These are phyloP conservation scores for Melanotaenia parkinsoni DNA, from an alignment of 2,797 vertebrate species.

Conservation along the genomic window DNA sequence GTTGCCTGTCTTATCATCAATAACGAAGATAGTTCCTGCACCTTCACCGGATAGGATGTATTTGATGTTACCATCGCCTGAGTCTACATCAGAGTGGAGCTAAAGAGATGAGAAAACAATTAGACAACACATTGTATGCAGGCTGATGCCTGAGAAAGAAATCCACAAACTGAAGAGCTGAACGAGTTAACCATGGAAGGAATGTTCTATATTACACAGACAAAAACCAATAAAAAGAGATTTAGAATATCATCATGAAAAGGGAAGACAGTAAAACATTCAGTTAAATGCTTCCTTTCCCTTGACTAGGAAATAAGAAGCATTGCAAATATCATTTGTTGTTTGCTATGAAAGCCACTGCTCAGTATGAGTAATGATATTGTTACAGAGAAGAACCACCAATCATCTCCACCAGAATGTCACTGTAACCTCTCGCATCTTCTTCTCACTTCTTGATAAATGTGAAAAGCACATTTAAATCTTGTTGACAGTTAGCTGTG, in stretches of 20 bases:
- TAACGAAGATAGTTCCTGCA: slow-evolving; percentile 98
- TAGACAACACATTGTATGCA: slow-evolving; percentile 3
- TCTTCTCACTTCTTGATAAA: slow-evolving; percentile 41
- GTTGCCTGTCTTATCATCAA: slow-evolving; percentile 98
- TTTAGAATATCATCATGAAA: slow-evolving; percentile 41
- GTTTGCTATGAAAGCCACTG: slow-evolving; percentile 51
- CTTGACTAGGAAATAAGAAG: slow-evolving; percentile 48
- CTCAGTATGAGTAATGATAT: slow-evolving; percentile 52
- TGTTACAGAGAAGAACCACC: slow-evolving; percentile 56
- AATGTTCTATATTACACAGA: slow-evolving; percentile 6
- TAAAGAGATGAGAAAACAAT: slow-evolving; percentile 59
- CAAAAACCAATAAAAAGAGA: slow-evolving; percentile 45
- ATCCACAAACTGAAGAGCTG: slow-evolving; percentile 13
- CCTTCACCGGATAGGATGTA: slow-evolving; percentile 99
- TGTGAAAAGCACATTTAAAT: slow-evolving; percentile 40
- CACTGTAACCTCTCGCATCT: slow-evolving; percentile 34
- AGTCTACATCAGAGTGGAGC: slow-evolving; percentile 98
- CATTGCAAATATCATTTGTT: slow-evolving; percentile 56
- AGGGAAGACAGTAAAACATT: slow-evolving; percentile 44
- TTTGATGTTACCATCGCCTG: slow-evolving; percentile 94
- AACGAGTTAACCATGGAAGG: not conserved
- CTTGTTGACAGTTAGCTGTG: slow-evolving; percentile 25
- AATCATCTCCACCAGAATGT: slow-evolving; percentile 60
- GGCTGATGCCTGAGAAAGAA: not conserved
- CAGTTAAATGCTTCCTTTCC: slow-evolving; percentile 49